Base-by-base conservation (phyloP, 2,797 vertebrate genomes). In the Emydoidea blandingii region DNA sequence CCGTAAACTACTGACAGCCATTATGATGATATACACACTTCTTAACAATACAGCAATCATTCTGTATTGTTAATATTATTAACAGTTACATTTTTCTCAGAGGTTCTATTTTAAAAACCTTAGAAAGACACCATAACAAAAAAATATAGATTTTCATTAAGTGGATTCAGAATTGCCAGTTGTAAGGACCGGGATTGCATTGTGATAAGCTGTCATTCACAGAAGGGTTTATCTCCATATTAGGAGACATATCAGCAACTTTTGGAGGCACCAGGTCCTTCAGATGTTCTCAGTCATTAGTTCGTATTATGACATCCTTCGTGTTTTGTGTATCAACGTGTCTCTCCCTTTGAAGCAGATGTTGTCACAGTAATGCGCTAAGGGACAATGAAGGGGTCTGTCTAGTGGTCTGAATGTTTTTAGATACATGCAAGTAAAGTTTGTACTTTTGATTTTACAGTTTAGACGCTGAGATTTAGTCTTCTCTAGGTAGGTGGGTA, bases 101-200 rank as follows among this genome's bases (percentile, higher is more conserved):
- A 54, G 27, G 44, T 65, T 92, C n/a, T 7, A 37, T 83, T 88
- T 62, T 53, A 47, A 81, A 91, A 95, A 8, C 47, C n/a, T 41
- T 50, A 23, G 25, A 91, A 87, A 49, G 25, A 12, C 1, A 0
- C 37, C 15, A 2, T 52, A 81, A 88, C 31, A 83, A 83, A 92
- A 52, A 96, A 92, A 65, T 11, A 57, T 0, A 52, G 37, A 16
- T 89, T 95, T 96, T 96, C 41, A 50, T 93, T 82, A 94, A 68
- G 79, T 53, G 29, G 12, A 3, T 12, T 86, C 88, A 72, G n/a
- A 52, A n/a, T 49, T 68, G 79, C 31, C 50, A 52, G 8, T 23
- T 91, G 19, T 29, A 72, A 87, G 68, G 62, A 47, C 27, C 16
- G 21, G n/a, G 8, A 68, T n/a, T 68, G 18, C 34, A 50, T 31